Conservation (phyloP, 1,140 invertebrate genomes). For the Psilanteris sp. region DNA sequence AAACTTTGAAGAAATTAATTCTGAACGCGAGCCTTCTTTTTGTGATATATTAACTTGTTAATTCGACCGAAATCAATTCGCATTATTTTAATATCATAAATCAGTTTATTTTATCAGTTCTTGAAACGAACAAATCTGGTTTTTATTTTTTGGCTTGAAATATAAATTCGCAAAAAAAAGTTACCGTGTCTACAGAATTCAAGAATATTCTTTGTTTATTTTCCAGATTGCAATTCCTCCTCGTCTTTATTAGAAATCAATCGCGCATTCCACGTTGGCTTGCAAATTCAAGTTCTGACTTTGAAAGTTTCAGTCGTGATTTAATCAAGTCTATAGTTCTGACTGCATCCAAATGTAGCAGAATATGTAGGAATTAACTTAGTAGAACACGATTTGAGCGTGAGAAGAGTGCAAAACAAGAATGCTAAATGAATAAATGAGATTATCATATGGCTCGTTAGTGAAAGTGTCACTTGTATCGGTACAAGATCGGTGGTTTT, state of each 20-base stretch:
- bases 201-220: slow-evolving; percentile 38
- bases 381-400: slow-evolving; percentile 57
- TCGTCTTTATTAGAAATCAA: slow-evolving; percentile 44
- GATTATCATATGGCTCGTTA: slow-evolving; percentile 59
- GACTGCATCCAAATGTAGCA: slow-evolving; percentile 55
- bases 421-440: slow-evolving; percentile 51
- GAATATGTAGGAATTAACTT: slow-evolving; percentile 59
- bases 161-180: too few relatives aligned
- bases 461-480: slow-evolving; percentile 52
- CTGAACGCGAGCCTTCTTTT: too few relatives aligned
- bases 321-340: slow-evolving; percentile 54
- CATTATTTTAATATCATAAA: too few relatives aligned
- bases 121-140: too few relatives aligned
- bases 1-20: not conserved
- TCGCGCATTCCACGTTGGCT: slow-evolving; percentile 54
- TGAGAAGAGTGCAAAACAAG: slow-evolving; percentile 55
- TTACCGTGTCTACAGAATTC: too few relatives aligned
- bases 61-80: too few relatives aligned
- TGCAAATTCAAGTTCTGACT: slow-evolving; percentile 58
- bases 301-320: slow-evolving; percentile 57
- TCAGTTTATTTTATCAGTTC: too few relatives aligned
- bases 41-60: too few relatives aligned
- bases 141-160: too few relatives aligned
- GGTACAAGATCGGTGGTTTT: slow-evolving; percentile 30
- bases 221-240: slow-evolving; percentile 39